Evolutionary conservation across 2,797 vertebrate species (phyloP), one percentile per base, ranked within the genome.

Genomic region (Enteromius treurensis): DNA sequence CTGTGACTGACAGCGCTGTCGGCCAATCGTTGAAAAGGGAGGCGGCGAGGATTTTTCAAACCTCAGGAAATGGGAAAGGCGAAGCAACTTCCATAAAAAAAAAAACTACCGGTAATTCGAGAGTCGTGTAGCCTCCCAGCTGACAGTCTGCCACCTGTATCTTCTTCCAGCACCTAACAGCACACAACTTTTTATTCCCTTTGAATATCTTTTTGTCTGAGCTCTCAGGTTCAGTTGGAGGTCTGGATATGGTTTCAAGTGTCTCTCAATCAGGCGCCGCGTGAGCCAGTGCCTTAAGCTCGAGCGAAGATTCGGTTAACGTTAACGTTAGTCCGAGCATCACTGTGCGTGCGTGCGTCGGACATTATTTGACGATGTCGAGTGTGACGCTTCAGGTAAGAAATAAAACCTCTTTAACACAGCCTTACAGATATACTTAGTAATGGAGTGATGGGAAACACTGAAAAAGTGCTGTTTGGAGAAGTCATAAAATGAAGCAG

Each of bases 311-410:
- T 8, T 75, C 34, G 77, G 37, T 80, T 58, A 58, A 58, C 55
- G 55, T 58, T 74, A 51, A 58, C 55, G 55, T 58, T 74, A 51
- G 42, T 26, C 32, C 1, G 40, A 42, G n/a, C 34, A 68, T 32
- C 74, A 37, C 4, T 37, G n/a, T 11, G n/a, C 6, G 40, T 58
- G 34, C 68, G 3, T 6, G n/a, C n/a, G n/a, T n/a, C 64, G 14
- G 77, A 68, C 37, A 13, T 3, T 53, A 53, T 81, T 23, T 26
- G 26, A 19, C 60, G 1, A 95, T 95, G 94, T 91, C 94, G 64
- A 90, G 90, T 76, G 58, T 89, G 79, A 85, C 90, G 1, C 77
- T 87, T 49, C 93, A 94, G 94, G 94, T 95, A 90, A 87, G 82
- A 69, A 15, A 34, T 37, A 1, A 29, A 1, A 42, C 11, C 19